Percentiles rank a stretch among this genome's conserved stretches.
These are phyloP conservation scores for Belonocnema kinseyi DNA, from an alignment of 1,140 invertebrate genomes.

Conservation along the genomic window DNA sequence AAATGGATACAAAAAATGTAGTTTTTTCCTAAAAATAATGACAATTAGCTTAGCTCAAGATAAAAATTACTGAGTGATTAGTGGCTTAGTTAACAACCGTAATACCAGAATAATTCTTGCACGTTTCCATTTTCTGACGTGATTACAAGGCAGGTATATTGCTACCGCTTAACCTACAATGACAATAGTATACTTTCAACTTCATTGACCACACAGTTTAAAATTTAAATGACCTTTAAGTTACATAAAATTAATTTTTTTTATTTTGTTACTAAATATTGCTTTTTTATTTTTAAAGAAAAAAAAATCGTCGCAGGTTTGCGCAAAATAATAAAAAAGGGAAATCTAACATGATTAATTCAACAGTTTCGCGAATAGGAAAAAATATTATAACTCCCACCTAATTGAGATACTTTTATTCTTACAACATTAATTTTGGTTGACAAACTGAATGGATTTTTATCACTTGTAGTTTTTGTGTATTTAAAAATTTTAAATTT, in stretches of 20 bases:
- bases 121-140: constrained; percentile 23
- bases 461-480: too few relatives aligned
- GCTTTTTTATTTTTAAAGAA: too few relatives aligned
- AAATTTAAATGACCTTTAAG: constrained; percentile 8
- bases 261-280: neutral
- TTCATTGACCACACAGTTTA: constrained; percentile 2
- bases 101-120: constrained; percentile 11
- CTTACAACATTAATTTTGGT: too few relatives aligned
- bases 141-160: constrained; percentile 26
- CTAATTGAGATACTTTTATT: too few relatives aligned
- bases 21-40: too few relatives aligned
- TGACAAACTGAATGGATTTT: too few relatives aligned
- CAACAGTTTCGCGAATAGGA: too few relatives aligned
- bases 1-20: neutral
- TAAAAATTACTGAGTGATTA: constrained; percentile 17
- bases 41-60: neutral
- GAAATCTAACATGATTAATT: too few relatives aligned
- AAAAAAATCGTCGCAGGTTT: too few relatives aligned
- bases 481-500: too few relatives aligned
- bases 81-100: constrained; percentile 8
- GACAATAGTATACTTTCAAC: neutral
- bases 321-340: too few relatives aligned
- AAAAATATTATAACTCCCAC: too few relatives aligned
- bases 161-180: constrained; percentile 7
- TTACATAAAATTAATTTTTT: neutral